Evolutionary conservation across 2,797 vertebrate species (phyloP).

Genomic region (Dallia pectoralis): DNA sequence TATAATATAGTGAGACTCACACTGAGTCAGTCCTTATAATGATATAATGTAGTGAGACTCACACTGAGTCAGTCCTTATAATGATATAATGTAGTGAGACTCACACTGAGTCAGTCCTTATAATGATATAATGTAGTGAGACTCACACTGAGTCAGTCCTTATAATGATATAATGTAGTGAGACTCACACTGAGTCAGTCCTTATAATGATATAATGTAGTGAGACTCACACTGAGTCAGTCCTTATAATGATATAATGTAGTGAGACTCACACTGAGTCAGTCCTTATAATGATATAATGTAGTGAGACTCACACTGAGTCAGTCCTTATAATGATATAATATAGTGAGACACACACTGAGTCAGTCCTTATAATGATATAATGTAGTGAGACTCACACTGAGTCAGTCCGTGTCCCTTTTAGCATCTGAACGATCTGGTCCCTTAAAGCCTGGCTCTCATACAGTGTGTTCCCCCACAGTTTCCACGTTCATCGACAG

Average conservation of each 20-base stretch:
- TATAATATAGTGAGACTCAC: conserved; percentile 53
- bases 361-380: conserved; percentile 37
- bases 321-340: conserved; percentile 33
- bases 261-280: conserved; percentile 67
- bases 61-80: conserved; percentile 63
- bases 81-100: conserved; percentile 31
- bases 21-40: conserved; percentile 54
- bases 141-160: conserved; percentile 69
- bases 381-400: conserved; percentile 59
- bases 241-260: conserved; percentile 16
- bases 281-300: conserved; percentile 17
- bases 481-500: conserved; percentile 72
- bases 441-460: conserved; percentile 59
- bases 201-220: not conserved
- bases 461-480: conserved; percentile 69
- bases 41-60: conserved; percentile 38
- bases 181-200: conserved; percentile 69
- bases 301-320: conserved; percentile 64
- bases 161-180: not conserved
- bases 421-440: conserved; percentile 71
- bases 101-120: conserved; percentile 65
- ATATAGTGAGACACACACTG: conserved; percentile 62
- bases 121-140: not conserved
- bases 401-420: conserved; percentile 62
- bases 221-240: conserved; percentile 67